phyloP scores from a whole-genome alignment of 2,113 vertebrate genomes.

The Pygoscelis adeliae region DNA sequence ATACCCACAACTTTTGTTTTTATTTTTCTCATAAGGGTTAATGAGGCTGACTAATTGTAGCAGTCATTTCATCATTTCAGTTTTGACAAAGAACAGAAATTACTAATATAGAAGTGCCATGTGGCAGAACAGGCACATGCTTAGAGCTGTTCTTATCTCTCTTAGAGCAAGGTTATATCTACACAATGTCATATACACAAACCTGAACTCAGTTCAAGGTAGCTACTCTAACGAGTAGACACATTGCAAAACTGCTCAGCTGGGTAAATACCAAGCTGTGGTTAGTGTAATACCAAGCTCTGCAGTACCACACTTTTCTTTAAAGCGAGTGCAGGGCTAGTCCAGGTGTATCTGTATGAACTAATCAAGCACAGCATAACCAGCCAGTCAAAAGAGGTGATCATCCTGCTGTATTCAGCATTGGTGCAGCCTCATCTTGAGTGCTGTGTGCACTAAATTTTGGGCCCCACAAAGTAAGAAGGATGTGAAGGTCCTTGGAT shows the following conservation, averaged over 20 bases:
- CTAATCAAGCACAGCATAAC: not conserved
- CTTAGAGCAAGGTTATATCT: not conserved
- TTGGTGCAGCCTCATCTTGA: accelerated
- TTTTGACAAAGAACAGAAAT: not conserved
- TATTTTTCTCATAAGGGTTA: not conserved
- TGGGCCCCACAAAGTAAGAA: not conserved
- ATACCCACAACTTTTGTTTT: not conserved
- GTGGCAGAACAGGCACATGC: not conserved
- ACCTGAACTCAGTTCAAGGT: not conserved
- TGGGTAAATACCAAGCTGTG: not conserved
- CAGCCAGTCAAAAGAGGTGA: not conserved
- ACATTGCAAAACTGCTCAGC: not conserved
- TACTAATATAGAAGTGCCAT: not conserved
- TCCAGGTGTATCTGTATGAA: not conserved
- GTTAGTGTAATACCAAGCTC: not conserved
- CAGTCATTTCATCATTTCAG: not conserved
- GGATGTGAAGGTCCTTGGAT: not conserved
- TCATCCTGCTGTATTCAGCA: accelerated
- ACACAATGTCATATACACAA: not conserved
- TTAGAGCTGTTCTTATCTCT: not conserved
- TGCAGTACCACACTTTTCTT: not conserved
- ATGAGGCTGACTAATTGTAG: not conserved
- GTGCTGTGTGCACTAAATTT: too few species aligned
- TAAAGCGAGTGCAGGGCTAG: not conserved
- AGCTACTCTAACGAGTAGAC: not conserved